Base-by-base conservation (phyloP, 2,113 vertebrate species). In the Pteronura brasiliensis region DNA sequence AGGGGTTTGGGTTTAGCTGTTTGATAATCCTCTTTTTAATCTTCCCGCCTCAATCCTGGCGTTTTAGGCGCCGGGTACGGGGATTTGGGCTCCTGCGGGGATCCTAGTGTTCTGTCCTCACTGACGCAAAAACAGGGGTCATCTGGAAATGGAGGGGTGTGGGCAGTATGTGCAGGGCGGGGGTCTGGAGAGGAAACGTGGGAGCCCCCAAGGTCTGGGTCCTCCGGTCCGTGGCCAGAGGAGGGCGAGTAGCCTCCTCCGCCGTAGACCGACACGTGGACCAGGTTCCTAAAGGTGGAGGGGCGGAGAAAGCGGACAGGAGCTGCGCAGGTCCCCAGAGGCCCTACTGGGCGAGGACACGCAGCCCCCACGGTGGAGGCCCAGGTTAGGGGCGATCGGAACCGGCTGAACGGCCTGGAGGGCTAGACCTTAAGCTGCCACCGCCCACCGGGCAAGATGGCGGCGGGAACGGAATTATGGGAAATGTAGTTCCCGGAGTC, bases 381-480 rank as follows among this genome's bases (percentile, higher is more conserved):
- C 39, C 8, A 14, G 47, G 0, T 2, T 18, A n/a, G 39, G 34
- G 25, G 67, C 11, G n/a, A 67, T 21, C n/a, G 3, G 34, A 55
- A 47, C 42, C 27, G 0, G 9, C 55, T n/a, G 2, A 61, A 69
- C 1, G 4, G 77, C 52, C 57, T 0, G 25, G 85, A 86, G 31
- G 44, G 39, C 85, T 76, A 44, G 83, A 86, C 88, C 88, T 67
- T 9, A 4, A 85, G 36, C 95, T 25, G 90, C 97, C 98, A 85
- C 98, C 97, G 95, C 97, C 98, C 97, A 95, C 97, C 10, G 23
- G 87, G 61, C 95, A 94, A 97, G 83, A 97, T 97, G 98, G 97
- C 96, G 61, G 59, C 29, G 4, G 7, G 7, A 6, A 7, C 3
- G 42, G 96, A 6, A n/a, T 76, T 81, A 27, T 96, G 98, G 98